These are phyloP conservation scores for Phyllopteryx taeniolatus DNA, from an alignment of 2,113 vertebrate species.

Conservation along the genomic window DNA sequence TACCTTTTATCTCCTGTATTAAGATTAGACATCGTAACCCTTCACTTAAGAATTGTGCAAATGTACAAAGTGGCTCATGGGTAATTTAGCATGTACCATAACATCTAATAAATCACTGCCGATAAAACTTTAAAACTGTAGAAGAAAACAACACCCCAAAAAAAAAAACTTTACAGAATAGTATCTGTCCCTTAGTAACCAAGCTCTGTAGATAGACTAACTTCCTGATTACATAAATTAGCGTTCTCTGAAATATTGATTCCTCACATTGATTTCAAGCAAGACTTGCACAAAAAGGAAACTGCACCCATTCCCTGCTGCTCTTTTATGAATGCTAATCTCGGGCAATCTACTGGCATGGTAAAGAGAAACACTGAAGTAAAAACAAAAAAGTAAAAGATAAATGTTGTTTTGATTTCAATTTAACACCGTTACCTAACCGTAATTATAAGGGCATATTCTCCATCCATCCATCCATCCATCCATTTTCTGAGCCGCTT, in stretches of 20 bases:
- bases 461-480: no score
- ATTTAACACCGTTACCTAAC: no score
- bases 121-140: not conserved
- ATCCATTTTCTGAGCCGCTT: no score
- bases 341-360: not conserved
- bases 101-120: not conserved
- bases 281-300: slow-evolving; percentile 19
- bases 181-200: slow-evolving; percentile 5
- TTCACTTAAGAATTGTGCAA: not conserved
- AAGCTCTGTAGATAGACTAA: slow-evolving; percentile 4
- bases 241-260: slow-evolving; percentile 11
- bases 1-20: not conserved
- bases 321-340: slow-evolving; percentile 6
- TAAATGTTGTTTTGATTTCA: no score
- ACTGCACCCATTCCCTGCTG: not conserved
- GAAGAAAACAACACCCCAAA: not conserved
- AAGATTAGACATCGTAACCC: not conserved
- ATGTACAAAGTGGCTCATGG: not conserved
- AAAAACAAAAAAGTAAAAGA: not conserved
- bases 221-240: slow-evolving; percentile 43
- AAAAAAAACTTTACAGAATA: not conserved
- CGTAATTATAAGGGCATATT: not conserved
- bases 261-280: slow-evolving; percentile 2
- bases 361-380: not conserved
- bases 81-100: not conserved